phyloP scores from a whole-genome alignment of 2,888 invertebrate species.

The Himalopsyche anomala region DNA sequence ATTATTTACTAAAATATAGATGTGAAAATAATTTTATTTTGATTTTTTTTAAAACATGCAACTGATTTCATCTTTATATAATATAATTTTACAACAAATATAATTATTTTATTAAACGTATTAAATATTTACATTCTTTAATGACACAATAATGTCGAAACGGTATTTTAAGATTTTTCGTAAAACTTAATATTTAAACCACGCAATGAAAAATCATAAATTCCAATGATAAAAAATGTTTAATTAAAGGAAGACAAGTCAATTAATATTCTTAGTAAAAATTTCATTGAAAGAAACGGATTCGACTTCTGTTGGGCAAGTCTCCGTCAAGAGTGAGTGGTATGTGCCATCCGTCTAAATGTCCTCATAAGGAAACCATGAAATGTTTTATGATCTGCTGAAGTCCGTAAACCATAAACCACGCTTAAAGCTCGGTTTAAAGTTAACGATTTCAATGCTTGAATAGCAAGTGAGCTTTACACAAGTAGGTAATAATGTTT shows the following conservation, averaged over 20 bases:
- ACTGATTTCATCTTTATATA: too few species aligned
- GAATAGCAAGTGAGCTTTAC: conserved; percentile 55
- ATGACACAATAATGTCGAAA: too few species aligned
- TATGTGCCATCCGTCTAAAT: conserved; percentile 62
- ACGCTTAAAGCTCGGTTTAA: conserved; percentile 64
- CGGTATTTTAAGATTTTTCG: too few species aligned
- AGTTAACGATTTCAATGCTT: conserved; percentile 59
- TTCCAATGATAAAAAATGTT: too few species aligned
- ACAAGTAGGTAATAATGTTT: conserved; percentile 43
- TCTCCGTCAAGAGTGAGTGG: background rate
- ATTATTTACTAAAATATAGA: too few species aligned
- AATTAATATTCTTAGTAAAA: conserved; percentile 30
- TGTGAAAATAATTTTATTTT: too few species aligned
- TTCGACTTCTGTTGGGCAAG: conserved; percentile 6
- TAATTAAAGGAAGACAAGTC: background rate
- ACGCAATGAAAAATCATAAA: too few species aligned
- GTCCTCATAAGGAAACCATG: conserved; percentile 66
- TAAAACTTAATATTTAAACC: too few species aligned
- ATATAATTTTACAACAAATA: too few species aligned
- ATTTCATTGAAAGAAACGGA: background rate
- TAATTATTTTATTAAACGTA: too few species aligned
- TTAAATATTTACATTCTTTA: too few species aligned
- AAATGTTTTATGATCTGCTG: conserved; percentile 66
- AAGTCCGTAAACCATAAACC: conserved; percentile 65
- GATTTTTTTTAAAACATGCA: too few species aligned